Percentiles rank a stretch among this genome's conserved stretches.
Evolutionary conservation across 2,888 invertebrate species (phyloP).

Genomic region (Ennomos fuscantarius): DNA sequence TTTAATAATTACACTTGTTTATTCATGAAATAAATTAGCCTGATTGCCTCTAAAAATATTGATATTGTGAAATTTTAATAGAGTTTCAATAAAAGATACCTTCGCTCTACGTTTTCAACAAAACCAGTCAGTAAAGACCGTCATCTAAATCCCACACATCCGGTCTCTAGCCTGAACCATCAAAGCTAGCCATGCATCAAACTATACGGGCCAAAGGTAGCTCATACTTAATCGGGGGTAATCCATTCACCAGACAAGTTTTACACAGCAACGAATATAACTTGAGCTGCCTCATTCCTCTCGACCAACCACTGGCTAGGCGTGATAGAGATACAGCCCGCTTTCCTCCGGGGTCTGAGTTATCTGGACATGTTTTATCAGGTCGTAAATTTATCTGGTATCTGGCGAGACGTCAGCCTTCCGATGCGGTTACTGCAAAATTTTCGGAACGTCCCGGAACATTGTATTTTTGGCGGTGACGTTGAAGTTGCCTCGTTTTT

Average conservation of each 20-base stretch:
- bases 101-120: not conserved
- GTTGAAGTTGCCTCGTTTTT: conserved; percentile 24
- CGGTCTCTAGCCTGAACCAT: conserved; percentile 32
- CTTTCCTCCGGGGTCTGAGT: conserved; percentile 58
- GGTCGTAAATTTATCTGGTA: conserved; percentile 78
- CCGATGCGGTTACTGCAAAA: conserved; percentile 64
- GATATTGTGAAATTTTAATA: not conserved
- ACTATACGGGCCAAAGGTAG: conserved; percentile 71
- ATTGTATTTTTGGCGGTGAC: conserved; percentile 37
- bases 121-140: not conserved
- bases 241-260: conserved; percentile 79
- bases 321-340: conserved; percentile 42
- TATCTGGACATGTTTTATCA: conserved; percentile 73
- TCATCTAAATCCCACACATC: conserved; percentile 17
- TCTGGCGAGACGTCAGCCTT: conserved; percentile 73
- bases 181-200: conserved; percentile 63
- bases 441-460: conserved; percentile 58
- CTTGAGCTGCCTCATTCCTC: conserved; percentile 51
- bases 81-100: conserved; percentile 1
- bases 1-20: too few species aligned
- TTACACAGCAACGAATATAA: conserved; percentile 60
- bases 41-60: too few species aligned
- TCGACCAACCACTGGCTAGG: conserved; percentile 20
- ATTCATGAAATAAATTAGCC: too few species aligned
- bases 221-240: conserved; percentile 77